Conservation (phyloP, 2,797 vertebrate genomes). For the Eospalax fontanierii region DNA sequence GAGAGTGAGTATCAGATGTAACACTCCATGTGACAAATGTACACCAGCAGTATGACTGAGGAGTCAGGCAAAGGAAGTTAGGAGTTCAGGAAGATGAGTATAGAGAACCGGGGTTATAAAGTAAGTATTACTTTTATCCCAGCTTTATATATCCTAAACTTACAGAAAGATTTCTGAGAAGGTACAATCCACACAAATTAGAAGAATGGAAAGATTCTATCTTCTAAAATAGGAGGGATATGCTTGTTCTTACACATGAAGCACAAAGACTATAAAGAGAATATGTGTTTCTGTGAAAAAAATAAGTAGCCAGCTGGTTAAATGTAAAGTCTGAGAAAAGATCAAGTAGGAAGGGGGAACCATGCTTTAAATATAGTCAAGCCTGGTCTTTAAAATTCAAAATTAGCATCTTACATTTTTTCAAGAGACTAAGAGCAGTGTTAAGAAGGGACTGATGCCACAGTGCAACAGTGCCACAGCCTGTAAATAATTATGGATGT, state of each 20-base stretch:
- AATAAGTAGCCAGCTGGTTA: not conserved
- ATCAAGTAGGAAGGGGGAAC: not conserved
- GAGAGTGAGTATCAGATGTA: not conserved
- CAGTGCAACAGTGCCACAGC: not conserved
- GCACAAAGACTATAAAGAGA: not conserved
- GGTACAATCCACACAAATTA: not conserved
- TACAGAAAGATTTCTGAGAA: not conserved
- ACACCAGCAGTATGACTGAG: not conserved
- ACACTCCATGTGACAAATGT: accelerated
- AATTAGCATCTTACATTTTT: not conserved
- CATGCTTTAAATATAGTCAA: not conserved
- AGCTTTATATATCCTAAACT: not conserved
- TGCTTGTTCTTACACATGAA: not conserved
- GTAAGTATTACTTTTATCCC: not conserved
- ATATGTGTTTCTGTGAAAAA: not conserved
- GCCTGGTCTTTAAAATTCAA: not conserved
- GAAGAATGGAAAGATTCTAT: not conserved
- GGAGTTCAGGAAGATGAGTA: not conserved
- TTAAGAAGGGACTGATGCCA: not conserved
- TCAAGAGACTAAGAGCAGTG: too few relatives aligned
- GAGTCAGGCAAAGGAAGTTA: not conserved
- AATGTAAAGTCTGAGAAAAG: not conserved
- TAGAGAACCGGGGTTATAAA: not conserved
- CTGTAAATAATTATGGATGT: not conserved
- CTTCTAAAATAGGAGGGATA: not conserved